Conservation (phyloP, 2,797 vertebrate species). For the Eulemur rubriventer region DNA sequence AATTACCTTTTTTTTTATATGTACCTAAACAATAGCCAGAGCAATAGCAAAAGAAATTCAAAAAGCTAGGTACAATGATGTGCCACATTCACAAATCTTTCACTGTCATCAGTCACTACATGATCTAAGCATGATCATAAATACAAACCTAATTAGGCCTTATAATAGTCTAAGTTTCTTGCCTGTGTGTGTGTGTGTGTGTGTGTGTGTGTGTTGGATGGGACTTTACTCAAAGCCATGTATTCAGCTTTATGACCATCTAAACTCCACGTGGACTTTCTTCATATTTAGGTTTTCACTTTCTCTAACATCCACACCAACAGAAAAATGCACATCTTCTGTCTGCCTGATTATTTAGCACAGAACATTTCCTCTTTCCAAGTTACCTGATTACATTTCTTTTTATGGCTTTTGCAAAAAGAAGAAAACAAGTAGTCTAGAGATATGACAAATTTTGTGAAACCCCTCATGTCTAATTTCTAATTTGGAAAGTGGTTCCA, state of each 20-base stretch:
- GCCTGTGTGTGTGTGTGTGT: not conserved
- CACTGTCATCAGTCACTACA: not conserved
- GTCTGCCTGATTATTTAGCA: not conserved
- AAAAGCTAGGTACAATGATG: not conserved
- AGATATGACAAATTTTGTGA: not conserved
- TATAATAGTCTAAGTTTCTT: not conserved
- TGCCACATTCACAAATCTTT: not conserved
- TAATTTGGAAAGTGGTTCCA: not conserved
- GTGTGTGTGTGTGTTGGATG: not conserved
- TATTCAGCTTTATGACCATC: not conserved
- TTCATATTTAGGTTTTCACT: not conserved
- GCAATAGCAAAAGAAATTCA: slow-evolving; percentile 24
- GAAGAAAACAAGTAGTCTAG: not conserved
- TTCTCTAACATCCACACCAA: not conserved
- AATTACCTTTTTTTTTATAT: not conserved
- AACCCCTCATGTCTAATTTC: not conserved
- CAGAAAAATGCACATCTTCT: not conserved
- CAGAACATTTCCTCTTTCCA: not conserved
- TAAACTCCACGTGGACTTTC: not conserved
- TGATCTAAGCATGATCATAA: not conserved
- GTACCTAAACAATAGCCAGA: slow-evolving; percentile 3
- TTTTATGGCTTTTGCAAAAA: not conserved
- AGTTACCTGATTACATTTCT: not conserved
- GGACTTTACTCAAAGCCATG: not conserved
- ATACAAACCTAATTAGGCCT: not conserved